Evolutionary conservation across 2,113 vertebrate genomes (phyloP), one percentile per base, ranked within the genome.

Genomic region (Pelobates fuscus): DNA sequence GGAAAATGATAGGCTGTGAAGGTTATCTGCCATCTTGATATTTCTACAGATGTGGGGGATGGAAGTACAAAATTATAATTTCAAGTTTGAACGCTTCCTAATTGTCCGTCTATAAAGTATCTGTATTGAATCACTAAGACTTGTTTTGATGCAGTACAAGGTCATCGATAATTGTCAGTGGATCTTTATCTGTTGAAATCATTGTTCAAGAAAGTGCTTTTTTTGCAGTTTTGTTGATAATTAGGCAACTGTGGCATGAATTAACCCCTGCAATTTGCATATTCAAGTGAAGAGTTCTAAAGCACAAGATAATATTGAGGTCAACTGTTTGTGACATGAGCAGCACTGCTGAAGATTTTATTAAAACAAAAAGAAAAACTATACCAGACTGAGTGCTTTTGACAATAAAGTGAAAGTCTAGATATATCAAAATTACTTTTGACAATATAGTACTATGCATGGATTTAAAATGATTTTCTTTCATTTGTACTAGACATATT

Each of bases 191-290:
- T 7, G 30, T 26, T 55, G 24, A 30, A 6, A 23, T 30, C 23
- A 26, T 27, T 37, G 20, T 67, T 26, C 23, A 27, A 32, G 27
- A 26, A 20, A 41, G 3, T 70, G 32, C 32, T 21, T 44, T 60
- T 26, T 18, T 29, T 72, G 60, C 26, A 24, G 18, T 52, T 37
- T 54, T 41, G 32, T 29, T 52, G 46, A 32, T 67, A 75, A 67
- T 75, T 59, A 58, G n/a, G 12, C 23, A 67, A n/a, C 54, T 10
- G 15, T 67, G 52, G 63, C 62, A 30, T 46, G 24, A 46, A 20
- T 2, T 57, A 24, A 75, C 71, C 54, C 41, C 2, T 27, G 17
- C 24, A n/a, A 64, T 64, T 49, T 64, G 70, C 46, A 55, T 17
- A 41, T 37, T 58, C 30, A 37, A 41, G n/a, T n/a, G n/a, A n/a